Percentiles rank a stretch among this genome's conserved stretches.
phyloP scores from a whole-genome alignment of 2,113 vertebrate genomes.

The Cichladusa arquata region DNA sequence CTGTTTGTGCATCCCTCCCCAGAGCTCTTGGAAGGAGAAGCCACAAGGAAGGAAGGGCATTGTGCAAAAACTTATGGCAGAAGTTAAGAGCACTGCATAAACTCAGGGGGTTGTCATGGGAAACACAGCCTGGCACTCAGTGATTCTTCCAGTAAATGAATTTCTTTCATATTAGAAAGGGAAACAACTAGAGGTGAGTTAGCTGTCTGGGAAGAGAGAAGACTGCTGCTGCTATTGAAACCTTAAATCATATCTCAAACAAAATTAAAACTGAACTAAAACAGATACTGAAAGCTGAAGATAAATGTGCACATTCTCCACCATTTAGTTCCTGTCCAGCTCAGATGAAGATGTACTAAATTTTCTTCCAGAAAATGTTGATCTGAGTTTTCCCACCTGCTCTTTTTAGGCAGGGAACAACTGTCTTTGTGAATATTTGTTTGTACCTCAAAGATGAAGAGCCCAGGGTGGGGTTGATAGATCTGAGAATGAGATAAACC shows the following conservation, averaged over 20 bases:
- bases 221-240: neutral
- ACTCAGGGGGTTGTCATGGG: neutral
- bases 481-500: neutral
- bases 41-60: neutral
- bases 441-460: neutral
- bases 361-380: neutral
- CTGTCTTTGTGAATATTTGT: neutral
- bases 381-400: neutral
- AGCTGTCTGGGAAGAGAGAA: neutral
- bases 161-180: neutral
- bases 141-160: neutral
- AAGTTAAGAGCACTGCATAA: neutral
- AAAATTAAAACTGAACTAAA: neutral
- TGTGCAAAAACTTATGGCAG: neutral
- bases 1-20: neutral
- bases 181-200: neutral
- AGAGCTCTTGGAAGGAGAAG: neutral
- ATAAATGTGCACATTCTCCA: neutral
- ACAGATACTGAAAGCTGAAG: neutral
- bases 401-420: neutral
- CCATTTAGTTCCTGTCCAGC: neutral
- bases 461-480: neutral
- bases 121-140: neutral
- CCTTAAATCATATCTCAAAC: neutral
- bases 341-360: neutral